Evolutionary conservation across 2,797 vertebrate genomes (phyloP).

Genomic region (Peromyscus nudipes): DNA sequence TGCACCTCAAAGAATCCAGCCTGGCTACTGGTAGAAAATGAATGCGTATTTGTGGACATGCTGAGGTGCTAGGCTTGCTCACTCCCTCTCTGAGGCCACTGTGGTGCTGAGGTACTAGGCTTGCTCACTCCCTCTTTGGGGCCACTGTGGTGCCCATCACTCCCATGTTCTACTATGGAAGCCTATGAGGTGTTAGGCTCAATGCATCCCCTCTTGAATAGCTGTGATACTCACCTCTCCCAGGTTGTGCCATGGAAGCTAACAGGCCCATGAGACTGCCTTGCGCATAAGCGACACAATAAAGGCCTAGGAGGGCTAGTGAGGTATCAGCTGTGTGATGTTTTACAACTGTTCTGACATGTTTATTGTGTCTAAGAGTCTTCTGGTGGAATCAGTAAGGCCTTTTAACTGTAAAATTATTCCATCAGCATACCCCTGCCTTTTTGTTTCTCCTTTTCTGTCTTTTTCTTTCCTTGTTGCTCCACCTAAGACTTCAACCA

Average conservation of each 20-base stretch:
- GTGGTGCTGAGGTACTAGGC: neutral
- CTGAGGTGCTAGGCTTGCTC: neutral
- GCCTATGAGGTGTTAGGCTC: neutral
- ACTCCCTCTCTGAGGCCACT: no score
- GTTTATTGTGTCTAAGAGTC: neutral
- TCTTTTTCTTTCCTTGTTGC: neutral
- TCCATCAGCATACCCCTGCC: neutral
- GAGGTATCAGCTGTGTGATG: neutral
- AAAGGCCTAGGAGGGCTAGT: neutral
- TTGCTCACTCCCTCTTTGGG: no score
- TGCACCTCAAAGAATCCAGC: neutral
- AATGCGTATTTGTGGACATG: fast-evolving
- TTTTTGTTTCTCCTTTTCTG: neutral
- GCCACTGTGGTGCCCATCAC: no score
- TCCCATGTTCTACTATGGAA: no score
- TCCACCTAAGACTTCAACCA: neutral
- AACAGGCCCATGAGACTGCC: fast-evolving
- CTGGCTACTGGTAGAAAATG: neutral
- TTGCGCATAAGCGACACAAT: fast-evolving
- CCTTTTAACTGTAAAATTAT: neutral
- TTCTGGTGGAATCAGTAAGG: neutral
- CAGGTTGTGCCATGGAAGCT: neutral
- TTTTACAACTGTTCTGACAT: neutral
- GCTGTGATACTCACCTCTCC: fast-evolving
- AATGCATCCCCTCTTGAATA: no score